Conservation (phyloP, 2,797 vertebrate species). For the Huso huso region DNA sequence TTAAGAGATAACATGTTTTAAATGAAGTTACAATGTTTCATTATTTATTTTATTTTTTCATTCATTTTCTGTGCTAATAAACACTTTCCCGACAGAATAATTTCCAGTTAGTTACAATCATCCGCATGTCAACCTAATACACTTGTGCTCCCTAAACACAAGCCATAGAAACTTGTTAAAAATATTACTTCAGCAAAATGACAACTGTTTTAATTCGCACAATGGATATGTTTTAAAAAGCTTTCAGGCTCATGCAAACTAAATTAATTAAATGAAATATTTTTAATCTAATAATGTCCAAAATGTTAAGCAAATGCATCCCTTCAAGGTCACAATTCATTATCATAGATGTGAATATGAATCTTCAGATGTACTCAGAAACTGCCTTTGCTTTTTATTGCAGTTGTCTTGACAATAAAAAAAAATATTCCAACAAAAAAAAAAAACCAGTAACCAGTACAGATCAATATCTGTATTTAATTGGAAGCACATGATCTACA, state of each 20-base stretch:
- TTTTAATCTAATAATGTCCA: background rate
- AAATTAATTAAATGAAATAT: background rate
- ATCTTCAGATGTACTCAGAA: background rate
- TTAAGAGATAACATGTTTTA: too few species aligned
- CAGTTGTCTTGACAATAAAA: too few species aligned
- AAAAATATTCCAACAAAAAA: too few species aligned
- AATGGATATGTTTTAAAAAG: background rate
- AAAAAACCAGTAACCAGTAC: too few species aligned
- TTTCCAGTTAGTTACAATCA: background rate
- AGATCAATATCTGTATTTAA: too few species aligned
- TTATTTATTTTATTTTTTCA: background rate
- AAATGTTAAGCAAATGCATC: background rate
- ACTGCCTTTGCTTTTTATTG: background rate
- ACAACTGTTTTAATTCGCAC: too few species aligned
- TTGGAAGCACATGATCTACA: too few species aligned
- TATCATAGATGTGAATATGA: background rate
- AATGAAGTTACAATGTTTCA: too few species aligned
- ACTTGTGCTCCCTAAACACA: background rate
- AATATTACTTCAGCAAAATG: too few species aligned
- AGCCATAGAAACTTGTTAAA: background rate
- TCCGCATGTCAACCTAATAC: background rate
- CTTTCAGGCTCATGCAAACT: background rate
- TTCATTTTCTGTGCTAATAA: slow-evolving; percentile 49
- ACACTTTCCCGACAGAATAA: slow-evolving; percentile 27
- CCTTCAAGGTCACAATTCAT: background rate